phyloP scores from a whole-genome alignment of 2,797 vertebrate species.

The Nyctibius grandis region DNA sequence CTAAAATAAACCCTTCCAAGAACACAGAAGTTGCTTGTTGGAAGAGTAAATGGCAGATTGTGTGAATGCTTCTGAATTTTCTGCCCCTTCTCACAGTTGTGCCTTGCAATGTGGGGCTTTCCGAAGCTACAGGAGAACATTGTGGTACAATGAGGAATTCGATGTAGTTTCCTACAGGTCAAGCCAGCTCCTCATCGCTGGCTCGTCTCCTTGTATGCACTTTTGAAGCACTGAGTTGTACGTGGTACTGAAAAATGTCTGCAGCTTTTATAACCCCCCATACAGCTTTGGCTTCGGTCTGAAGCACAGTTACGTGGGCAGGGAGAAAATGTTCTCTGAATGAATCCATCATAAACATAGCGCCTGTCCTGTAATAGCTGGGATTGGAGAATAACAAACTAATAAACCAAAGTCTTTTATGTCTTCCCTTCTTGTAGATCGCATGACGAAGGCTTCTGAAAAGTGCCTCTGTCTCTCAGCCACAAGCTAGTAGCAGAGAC shows the following conservation, averaged over 20 bases:
- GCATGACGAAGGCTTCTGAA: not conserved
- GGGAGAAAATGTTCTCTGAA: slow-evolving; percentile 45
- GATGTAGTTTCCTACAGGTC: not conserved
- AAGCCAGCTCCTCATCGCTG: not conserved
- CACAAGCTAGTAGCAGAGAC: not conserved
- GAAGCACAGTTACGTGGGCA: slow-evolving; percentile 8
- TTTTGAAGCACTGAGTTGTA: not conserved
- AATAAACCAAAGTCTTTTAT: slow-evolving; percentile 17
- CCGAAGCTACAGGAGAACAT: not conserved
- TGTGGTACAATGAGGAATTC: not conserved
- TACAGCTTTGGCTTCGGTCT: slow-evolving; percentile 10
- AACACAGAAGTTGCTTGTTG: slow-evolving; percentile 13
- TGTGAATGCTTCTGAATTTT: not conserved
- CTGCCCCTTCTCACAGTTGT: not conserved
- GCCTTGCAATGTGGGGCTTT: not conserved
- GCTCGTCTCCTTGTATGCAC: not conserved
- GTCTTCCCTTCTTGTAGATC: not conserved
- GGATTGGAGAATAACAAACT: not conserved
- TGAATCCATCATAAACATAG: slow-evolving; percentile 23
- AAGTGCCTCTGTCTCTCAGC: not conserved
- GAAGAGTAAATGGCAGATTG: slow-evolving; percentile 42
- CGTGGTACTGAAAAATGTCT: not conserved
- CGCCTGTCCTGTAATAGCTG: slow-evolving; percentile 1
- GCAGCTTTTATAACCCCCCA: slow-evolving; percentile 16
- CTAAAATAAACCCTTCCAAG: slow-evolving; percentile 41